Evolutionary conservation across 2,113 vertebrate species (phyloP).

Genomic region (Tetraodon nigroviridis): DNA sequence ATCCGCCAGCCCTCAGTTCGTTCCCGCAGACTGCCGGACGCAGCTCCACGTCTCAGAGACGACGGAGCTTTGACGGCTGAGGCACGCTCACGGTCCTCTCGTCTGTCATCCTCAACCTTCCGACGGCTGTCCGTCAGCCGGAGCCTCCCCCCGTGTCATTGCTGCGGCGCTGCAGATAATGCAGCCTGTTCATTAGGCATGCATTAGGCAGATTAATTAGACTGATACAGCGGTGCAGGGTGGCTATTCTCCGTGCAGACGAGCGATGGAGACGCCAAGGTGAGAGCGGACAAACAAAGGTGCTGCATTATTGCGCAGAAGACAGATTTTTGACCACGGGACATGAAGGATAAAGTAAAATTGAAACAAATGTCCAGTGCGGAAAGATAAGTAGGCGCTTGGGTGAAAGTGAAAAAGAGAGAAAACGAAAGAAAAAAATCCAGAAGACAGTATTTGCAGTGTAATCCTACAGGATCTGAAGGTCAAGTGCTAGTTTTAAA

Average conservation of each 20-base stretch:
- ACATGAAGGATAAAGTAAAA: background rate
- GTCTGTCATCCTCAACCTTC: slow-evolving; percentile 34
- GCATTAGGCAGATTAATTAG: slow-evolving; percentile 64
- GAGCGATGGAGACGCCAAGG: slow-evolving; percentile 52
- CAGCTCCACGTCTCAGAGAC: slow-evolving; percentile 29
- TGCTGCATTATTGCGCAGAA: slow-evolving; percentile 16
- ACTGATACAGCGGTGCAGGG: slow-evolving; percentile 50
- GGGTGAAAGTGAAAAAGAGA: slow-evolving; percentile 8
- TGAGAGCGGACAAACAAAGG: slow-evolving; percentile 53
- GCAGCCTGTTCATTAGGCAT: slow-evolving; percentile 66
- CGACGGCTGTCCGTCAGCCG: slow-evolving; percentile 37
- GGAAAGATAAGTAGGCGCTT: slow-evolving; percentile 5
- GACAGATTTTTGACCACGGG: slow-evolving; percentile 18
- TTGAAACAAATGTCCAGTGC: slow-evolving; percentile 4
- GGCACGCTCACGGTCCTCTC: slow-evolving; percentile 35
- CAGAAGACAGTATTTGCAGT: slow-evolving; percentile 28
- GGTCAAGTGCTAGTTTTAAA: slow-evolving; percentile 42
- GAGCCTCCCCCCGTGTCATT: slow-evolving; percentile 22
- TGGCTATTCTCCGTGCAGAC: slow-evolving; percentile 28
- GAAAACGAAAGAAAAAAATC: slow-evolving; percentile 21
- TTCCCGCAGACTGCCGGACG: slow-evolving; percentile 18
- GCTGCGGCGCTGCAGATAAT: slow-evolving; percentile 44
- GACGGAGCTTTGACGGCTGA: slow-evolving; percentile 28
- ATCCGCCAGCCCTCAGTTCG: slow-evolving; percentile 20
- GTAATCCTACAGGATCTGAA: slow-evolving; percentile 45